Evolutionary conservation across 2,797 vertebrate genomes (phyloP).

Genomic region (Otus scops): DNA sequence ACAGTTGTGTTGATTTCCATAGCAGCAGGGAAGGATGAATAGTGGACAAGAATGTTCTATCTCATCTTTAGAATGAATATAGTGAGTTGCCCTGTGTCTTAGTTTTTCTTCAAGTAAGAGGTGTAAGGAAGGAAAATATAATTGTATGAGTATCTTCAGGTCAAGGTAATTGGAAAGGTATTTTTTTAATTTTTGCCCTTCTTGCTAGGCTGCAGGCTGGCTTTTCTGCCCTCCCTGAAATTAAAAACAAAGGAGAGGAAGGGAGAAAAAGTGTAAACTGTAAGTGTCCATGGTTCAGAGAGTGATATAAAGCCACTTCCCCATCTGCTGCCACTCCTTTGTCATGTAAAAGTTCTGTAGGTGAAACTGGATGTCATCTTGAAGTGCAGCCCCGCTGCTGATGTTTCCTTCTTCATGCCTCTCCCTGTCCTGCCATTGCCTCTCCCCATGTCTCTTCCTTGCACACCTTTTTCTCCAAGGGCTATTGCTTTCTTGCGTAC

Average conservation of each 20-base stretch:
- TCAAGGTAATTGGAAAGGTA: neutral
- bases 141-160: neutral
- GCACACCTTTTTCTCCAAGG: neutral
- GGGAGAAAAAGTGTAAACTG: neutral
- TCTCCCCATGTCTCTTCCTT: rapidly evolving
- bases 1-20: neutral
- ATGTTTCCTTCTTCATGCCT: rapidly evolving
- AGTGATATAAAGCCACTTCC: neutral
- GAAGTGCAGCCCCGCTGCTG: neutral
- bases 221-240: neutral
- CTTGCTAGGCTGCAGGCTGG: neutral
- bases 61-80: neutral
- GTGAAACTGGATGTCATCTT: neutral
- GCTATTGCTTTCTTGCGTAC: neutral
- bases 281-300: neutral
- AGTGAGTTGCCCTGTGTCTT: neutral
- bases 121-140: neutral
- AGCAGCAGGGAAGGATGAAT: neutral
- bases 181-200: neutral
- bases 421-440: neutral
- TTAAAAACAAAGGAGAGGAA: neutral
- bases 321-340: neutral
- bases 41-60: neutral
- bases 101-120: neutral
- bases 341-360: neutral